Base-by-base conservation (phyloP, 1,140 invertebrate species). In the Heliconius hewitsoni region DNA sequence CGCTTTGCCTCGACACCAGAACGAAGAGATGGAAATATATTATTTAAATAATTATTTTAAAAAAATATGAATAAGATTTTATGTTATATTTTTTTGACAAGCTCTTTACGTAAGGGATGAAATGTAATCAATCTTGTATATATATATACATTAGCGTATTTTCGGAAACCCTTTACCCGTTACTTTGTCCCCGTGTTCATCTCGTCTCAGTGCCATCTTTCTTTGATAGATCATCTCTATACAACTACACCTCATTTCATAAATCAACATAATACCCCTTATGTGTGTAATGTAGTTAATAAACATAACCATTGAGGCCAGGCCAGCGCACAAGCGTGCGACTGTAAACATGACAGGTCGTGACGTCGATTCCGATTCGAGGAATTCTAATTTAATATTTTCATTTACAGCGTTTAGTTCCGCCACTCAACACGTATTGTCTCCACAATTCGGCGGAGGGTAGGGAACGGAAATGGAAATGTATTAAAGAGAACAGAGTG, bases 181-280 rank as follows among this genome's bases (percentile, higher is more conserved):
- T 27, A 1, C 60, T 66, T 30, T 34, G 74, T 39, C 39, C 42
- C 55, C 27, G 55, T 60, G 50, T 27, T 74, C 52, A 37, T 71
- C 70, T 77, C 30, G 50, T 27, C 42, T 55, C 55, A 34, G 50
- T 71, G 76, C 73, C 76, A 55, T 34, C 55, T 77, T 77, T 34
- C 76, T 77, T 72, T 77, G 76, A 77, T 72, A 30, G 76, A 77
- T 77, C 50, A 77, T 34, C 70, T 71, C 23, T 55, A 77, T 19
- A 71, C 16, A 19, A 72, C 42, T 9, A 60, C 9, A 23, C 27
- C 27, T 66, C 13, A 27, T 57, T 1, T n/a, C 19, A 6, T 30
- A 66, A 16, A 23, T 66, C n/a, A 18, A 66, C 27, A 30, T 60
- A 23, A 13, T 23, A 74, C 16, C 1, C 6, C 11, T 52, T 74